Conservation (phyloP, 1,140 invertebrate genomes). For the Stegodyphus dumicola region DNA sequence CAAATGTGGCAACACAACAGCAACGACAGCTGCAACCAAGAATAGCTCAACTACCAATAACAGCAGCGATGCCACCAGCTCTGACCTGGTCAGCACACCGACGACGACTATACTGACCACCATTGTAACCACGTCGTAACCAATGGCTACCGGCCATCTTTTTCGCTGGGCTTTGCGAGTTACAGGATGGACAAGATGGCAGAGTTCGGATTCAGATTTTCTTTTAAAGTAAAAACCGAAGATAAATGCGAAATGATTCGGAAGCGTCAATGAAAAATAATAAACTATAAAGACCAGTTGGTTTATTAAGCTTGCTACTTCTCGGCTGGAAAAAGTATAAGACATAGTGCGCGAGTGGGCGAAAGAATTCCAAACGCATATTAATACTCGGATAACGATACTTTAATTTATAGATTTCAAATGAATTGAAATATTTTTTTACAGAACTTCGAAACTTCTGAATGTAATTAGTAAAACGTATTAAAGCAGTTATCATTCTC, state of each 20-base stretch:
- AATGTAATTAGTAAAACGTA: no score
- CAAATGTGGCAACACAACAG: conserved; percentile 18
- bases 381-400: background rate
- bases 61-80: conserved; percentile 40
- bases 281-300: background rate
- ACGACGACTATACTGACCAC: conserved; percentile 55
- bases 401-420: background rate
- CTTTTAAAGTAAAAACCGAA: background rate
- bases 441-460: background rate
- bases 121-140: conserved; percentile 59
- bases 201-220: background rate
- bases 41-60: conserved; percentile 39
- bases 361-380: conserved; percentile 22
- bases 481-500: background rate
- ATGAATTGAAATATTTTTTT: background rate
- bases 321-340: background rate
- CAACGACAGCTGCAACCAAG: background rate
- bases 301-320: conserved; percentile 8
- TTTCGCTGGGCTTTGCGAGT: background rate
- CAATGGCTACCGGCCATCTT: conserved; percentile 7
- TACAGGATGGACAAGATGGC: conserved; percentile 14
- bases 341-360: conserved; percentile 1
- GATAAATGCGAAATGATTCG: conserved; percentile 21
- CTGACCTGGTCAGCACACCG: conserved; percentile 45
- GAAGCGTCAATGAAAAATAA: background rate